Evolutionary conservation across 2,797 vertebrate genomes (phyloP), one percentile per base, ranked within the genome.

Genomic region (Mustela erminea): DNA sequence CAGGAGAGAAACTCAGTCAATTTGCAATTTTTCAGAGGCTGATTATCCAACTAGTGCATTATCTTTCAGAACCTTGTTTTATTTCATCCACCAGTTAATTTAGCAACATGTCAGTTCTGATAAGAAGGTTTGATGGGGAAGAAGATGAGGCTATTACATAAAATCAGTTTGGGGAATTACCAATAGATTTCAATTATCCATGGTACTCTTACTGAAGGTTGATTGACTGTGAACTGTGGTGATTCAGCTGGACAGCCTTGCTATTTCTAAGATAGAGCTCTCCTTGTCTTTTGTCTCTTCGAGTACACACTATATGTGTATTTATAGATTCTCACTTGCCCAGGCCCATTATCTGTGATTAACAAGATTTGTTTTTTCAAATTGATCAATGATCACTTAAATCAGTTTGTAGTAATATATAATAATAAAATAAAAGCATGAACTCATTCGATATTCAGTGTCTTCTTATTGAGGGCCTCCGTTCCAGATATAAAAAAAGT

Each of bases 101-200:
- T 89, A 96, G 41, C n/a, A 91, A 54, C 66, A 35, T 90, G 32
- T 91, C 86, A 72, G 62, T 72, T 96, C 68, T 77, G 80, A 95
- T 78, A 35, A 93, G 77, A 78, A 58, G 64, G 10, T 72, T 90
- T 87, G 20, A 58, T 78, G 27, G 74, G 5, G n/a, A 95, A 84
- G 66, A 90, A 87, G 66, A 83, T 82, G 74, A 89, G 74, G 18
- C 41, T 81, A 84, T 72, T 80, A 43, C 0, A n/a, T 75, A 68
- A 83, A 68, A 87, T 77, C 25, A 66, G 52, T 93, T 49, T 97
- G 64, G 46, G 38, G 38, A 95, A 94, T 95, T 96, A 29, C n/a
- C 56, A 52, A 4, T 7, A 81, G 80, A 81, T 87, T 96, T 94
- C 89, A 90, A 32, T 74, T 49, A 75, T 18, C 41, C 9, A 9